These are phyloP conservation scores for Homalodisca vitripennis DNA, from an alignment of 1,140 invertebrate genomes.

Conservation along the genomic window DNA sequence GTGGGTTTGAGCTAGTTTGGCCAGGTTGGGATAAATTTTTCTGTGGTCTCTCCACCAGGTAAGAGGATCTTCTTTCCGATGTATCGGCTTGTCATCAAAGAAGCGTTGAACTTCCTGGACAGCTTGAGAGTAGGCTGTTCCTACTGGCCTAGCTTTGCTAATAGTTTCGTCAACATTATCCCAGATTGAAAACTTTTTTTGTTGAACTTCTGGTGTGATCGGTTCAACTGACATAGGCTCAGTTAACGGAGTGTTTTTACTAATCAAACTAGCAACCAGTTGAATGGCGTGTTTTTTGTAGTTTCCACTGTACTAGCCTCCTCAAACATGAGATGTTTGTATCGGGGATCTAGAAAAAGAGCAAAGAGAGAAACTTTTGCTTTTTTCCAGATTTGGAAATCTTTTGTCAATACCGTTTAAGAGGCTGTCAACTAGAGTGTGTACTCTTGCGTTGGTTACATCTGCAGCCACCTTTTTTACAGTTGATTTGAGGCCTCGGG, in stretches of 20 bases:
- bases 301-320: neutral
- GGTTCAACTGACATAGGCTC: neutral
- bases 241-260: neutral
- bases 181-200: slow-evolving; percentile 23
- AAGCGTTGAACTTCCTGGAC: slow-evolving; percentile 30
- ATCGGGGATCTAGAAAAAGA: slow-evolving; percentile 44
- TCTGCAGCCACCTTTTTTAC: neutral
- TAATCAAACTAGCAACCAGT: neutral
- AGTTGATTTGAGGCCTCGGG: neutral
- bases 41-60: too few species aligned
- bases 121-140: slow-evolving; percentile 35
- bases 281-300: neutral
- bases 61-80: slow-evolving; percentile 39
- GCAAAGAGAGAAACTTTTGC: neutral
- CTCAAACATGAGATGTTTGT: slow-evolving; percentile 37
- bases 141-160: slow-evolving; percentile 12
- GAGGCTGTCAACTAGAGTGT: slow-evolving; percentile 45
- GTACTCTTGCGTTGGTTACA: neutral
- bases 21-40: slow-evolving; percentile 43
- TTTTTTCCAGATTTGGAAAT: slow-evolving; percentile 44
- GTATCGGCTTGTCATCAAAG: slow-evolving; percentile 40
- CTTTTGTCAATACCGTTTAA: slow-evolving; percentile 41
- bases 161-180: slow-evolving; percentile 41
- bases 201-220: slow-evolving; percentile 14
- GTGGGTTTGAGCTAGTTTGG: slow-evolving; percentile 41